Evolutionary conservation across 2,888 invertebrate species (phyloP).

Genomic region (Magallana nippona): DNA sequence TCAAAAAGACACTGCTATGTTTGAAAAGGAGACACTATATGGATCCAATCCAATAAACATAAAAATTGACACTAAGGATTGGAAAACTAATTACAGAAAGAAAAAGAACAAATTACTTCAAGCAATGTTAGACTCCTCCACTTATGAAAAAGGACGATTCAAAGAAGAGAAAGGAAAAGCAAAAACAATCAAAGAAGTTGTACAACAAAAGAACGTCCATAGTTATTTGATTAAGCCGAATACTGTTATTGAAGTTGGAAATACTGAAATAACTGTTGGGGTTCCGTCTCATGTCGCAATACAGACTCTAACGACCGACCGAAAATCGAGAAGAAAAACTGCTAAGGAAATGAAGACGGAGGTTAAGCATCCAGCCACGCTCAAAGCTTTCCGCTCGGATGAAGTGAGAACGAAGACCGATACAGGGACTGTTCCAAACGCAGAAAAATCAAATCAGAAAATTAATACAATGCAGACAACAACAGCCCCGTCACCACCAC

Average conservation of each 20-base stretch:
- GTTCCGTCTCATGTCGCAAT: background rate
- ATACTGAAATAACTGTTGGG: slow-evolving; percentile 12
- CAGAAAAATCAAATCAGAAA: background rate
- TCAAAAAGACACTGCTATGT: too few species aligned
- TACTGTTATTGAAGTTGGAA: slow-evolving; percentile 12
- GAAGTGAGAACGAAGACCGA: background rate
- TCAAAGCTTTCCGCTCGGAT: slow-evolving; percentile 13
- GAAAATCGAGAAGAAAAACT: background rate
- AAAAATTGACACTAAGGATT: slow-evolving; percentile 4
- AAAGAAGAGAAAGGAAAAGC: background rate
- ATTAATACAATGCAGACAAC: background rate
- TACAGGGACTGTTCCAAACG: background rate
- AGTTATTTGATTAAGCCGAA: background rate
- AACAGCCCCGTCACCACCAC: background rate
- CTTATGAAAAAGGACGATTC: background rate
- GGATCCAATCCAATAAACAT: background rate
- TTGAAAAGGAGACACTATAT: too few species aligned
- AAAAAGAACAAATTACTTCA: background rate
- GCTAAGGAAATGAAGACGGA: background rate
- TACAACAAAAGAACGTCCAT: background rate
- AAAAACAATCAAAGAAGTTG: background rate
- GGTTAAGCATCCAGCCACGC: background rate
- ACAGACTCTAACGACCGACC: background rate
- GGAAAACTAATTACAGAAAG: slow-evolving; percentile 16
- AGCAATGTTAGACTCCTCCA: background rate